Evolutionary conservation across 2,797 vertebrate genomes (phyloP), one percentile per base, ranked within the genome.

Genomic region (Lateolabrax maculatus): DNA sequence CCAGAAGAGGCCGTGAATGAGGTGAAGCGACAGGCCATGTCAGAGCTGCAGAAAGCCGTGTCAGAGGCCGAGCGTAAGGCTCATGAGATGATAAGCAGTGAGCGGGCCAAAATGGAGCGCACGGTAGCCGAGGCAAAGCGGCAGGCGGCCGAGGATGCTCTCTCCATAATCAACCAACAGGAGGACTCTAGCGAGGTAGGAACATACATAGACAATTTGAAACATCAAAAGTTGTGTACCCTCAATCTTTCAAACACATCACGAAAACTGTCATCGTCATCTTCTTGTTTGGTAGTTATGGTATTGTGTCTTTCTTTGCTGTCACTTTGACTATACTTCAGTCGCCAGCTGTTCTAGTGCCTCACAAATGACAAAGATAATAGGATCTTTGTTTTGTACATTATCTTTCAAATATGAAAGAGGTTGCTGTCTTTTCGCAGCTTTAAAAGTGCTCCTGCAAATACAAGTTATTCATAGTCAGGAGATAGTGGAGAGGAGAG

Each of bases 1-100:
- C 85, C 91, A 99, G 98, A 99, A 94, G 98, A 99, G 96, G 98
- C 98, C 0, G 98, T 99, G 94, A 99, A 99, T 65, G 98, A 99
- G 92, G 98, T 99, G 92, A 99, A 99, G 95, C 96, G 98, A 1
- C 98, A 99, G 95, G 98, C 98, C 71, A 97, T 99, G 97, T 97
- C 97, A 0, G 98, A 99, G 95, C 96, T 99, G 71, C 98, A 99
- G 93, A 99, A 99, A 78, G 98, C 98, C 0, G 98, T 99, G 81
- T 96, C 98, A 0, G 98, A 99, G 89, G 98, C 98, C 0, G 98
- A 99, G 89, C 97, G 98, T 82, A 99, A 99, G 91, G 98, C 98
- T 0, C 98, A 98, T 5, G 98, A 99, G 94, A 99, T 99, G 97
- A 99, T 99, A 60, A 96, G 97, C 36, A 96, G 95, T 0, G 98